These are phyloP conservation scores for Synanceia verrucosa DNA, from an alignment of 2,797 vertebrate species.

Conservation along the genomic window DNA sequence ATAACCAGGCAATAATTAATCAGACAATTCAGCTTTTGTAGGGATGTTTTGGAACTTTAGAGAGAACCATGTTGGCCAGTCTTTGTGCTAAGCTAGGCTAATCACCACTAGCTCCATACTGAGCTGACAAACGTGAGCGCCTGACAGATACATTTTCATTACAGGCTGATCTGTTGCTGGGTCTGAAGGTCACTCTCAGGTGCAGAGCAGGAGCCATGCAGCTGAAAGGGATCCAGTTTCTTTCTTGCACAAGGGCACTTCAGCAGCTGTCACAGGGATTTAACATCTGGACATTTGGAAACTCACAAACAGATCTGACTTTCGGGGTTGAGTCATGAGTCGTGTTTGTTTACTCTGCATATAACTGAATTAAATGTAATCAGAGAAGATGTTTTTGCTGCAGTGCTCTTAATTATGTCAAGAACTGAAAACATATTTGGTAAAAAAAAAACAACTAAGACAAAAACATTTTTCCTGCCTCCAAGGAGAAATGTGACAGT, in stretches of 20 bases:
- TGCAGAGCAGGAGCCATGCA: not conserved
- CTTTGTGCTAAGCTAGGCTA: not conserved
- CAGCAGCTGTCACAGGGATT: not conserved
- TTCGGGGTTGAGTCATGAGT: not conserved
- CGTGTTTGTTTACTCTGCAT: conserved; percentile 13
- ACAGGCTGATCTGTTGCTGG: not conserved
- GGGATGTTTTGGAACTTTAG: not conserved
- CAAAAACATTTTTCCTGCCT: conserved; percentile 39
- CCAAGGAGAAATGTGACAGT: not conserved
- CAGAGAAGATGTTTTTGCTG: conserved; percentile 11
- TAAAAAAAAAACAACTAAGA: not conserved
- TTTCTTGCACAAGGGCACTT: not conserved
- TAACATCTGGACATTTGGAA: not conserved
- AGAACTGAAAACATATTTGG: conserved; percentile 30
- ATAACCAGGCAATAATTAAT: not conserved
- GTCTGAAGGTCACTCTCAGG: not conserved
- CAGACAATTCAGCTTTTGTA: not conserved
- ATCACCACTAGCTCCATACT: not conserved
- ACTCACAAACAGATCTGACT: conserved; percentile 3
- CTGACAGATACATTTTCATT: not conserved
- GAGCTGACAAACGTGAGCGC: not conserved
- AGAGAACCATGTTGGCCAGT: not conserved
- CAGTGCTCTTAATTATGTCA: conserved; percentile 13
- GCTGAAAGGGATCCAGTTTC: not conserved
- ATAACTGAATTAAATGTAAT: conserved; percentile 22